A percentile compares a stretch with the other conserved stretches of the same genome.
These are phyloP conservation scores for Lasioglossum baleicum DNA, from an alignment of 1,140 invertebrate genomes.

Conservation along the genomic window DNA sequence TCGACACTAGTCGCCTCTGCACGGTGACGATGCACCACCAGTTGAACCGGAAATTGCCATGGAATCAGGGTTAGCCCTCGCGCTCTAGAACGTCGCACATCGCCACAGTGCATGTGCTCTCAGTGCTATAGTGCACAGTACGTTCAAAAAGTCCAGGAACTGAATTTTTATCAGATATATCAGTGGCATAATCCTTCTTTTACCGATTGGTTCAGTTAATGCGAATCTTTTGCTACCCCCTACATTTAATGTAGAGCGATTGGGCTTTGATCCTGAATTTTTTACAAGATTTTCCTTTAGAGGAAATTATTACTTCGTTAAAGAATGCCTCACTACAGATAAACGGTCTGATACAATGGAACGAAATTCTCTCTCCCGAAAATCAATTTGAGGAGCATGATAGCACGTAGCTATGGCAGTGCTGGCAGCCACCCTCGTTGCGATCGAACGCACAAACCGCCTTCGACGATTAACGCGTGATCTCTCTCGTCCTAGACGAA, in stretches of 20 bases:
- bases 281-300: too few species aligned
- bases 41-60: constrained; percentile 65
- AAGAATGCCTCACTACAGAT: too few species aligned
- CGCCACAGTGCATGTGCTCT: constrained; percentile 9
- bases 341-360: too few species aligned
- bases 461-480: constrained; percentile 62
- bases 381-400: neutral
- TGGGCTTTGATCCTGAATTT: too few species aligned
- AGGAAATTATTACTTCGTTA: too few species aligned
- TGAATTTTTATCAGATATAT: too few species aligned
- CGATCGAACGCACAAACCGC: constrained; percentile 68
- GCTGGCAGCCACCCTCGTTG: constrained; percentile 61
- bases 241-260: too few species aligned
- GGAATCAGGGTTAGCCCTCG: constrained; percentile 53
- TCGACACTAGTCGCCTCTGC: constrained; percentile 26
- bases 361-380: too few species aligned
- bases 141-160: too few species aligned
- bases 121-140: neutral
- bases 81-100: constrained; percentile 19
- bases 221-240: too few species aligned
- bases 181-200: too few species aligned
- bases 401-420: neutral
- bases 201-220: too few species aligned
- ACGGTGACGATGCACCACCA: constrained; percentile 60
- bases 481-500: constrained; percentile 45